Evolutionary conservation across 2,797 vertebrate genomes (phyloP), one percentile per base, ranked within the genome.

Genomic region (Glossophaga mutica): DNA sequence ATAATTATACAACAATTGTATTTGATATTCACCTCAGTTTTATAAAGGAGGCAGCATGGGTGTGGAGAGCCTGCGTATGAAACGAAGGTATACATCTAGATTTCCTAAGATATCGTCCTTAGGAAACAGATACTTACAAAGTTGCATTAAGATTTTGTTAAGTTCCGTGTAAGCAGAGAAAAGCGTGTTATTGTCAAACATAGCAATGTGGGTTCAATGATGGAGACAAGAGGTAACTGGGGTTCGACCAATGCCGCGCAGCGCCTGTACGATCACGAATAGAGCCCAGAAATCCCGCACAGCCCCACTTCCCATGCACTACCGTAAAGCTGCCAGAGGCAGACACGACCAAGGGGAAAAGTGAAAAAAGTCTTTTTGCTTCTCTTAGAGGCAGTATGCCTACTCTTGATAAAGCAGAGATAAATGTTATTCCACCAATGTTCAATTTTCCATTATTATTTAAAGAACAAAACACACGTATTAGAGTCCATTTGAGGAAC

Each of bases 401-500:
- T 70, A n/a, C 57, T 96, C 70, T 92, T 89, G 89, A 87, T 95
- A 81, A 90, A 93, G 48, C n/a, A 88, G 42, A 67, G 18, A 4
- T 50, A 76, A 94, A 93, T 96, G 42, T 92, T 91, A 73, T 81
- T 90, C n/a, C 8, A 8, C 22, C 84, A 81, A 29, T 67, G 82
- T 88, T 95, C 78, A 70, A 81, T 87, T 95, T 97, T 79, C 87
- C 55, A 74, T 95, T 92, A 90, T 96, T 96, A 91, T 88, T 90
- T 88, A 90, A 94, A 90, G 79, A 81, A 94, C 42, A 87, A 94
- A 95, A 96, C 15, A 39, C 62, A 55, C 94, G 52, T 57, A 71
- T 94, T 94, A 32, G n/a, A 95, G 90, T 89, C 89, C 59, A 74
- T 90, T 93, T 96, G 92, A 95, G 44, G 44, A 97, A 98, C 91